Evolutionary conservation across 2,888 invertebrate species (phyloP).

Genomic region (Polydrusus tereticollis): DNA sequence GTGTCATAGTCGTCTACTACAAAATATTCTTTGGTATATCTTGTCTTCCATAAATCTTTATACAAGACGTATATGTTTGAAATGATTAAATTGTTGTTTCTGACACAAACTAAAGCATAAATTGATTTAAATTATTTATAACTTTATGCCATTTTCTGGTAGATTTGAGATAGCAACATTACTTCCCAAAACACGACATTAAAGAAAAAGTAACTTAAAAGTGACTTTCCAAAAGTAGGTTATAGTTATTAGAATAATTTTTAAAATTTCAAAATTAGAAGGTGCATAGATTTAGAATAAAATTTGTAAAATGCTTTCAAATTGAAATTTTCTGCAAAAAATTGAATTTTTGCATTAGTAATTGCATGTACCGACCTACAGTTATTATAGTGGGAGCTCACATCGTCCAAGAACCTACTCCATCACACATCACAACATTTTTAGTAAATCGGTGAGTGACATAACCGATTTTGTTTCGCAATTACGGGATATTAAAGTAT

Average conservation of each 20-base stretch:
- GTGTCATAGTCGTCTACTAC: constrained; percentile 21
- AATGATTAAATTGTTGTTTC: not conserved
- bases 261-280: constrained; percentile 56
- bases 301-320: constrained; percentile 60
- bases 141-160: not conserved
- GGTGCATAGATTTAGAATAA: constrained; percentile 59
- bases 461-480: no score
- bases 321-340: not conserved
- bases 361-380: no score
- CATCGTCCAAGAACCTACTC: no score
- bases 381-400: no score
- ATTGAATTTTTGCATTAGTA: no score
- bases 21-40: constrained; percentile 28
- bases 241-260: constrained; percentile 47
- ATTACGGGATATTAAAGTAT: no score
- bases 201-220: constrained; percentile 21
- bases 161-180: constrained; percentile 21
- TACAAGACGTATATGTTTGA: constrained; percentile 25
- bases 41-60: constrained; percentile 42
- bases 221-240: constrained; percentile 44
- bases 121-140: no score
- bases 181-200: constrained; percentile 7
- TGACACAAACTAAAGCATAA: constrained; percentile 20
- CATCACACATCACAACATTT: no score
- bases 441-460: no score